Evolutionary conservation across 2,113 vertebrate genomes (phyloP).

Genomic region (Sclerurus mexicanus): DNA sequence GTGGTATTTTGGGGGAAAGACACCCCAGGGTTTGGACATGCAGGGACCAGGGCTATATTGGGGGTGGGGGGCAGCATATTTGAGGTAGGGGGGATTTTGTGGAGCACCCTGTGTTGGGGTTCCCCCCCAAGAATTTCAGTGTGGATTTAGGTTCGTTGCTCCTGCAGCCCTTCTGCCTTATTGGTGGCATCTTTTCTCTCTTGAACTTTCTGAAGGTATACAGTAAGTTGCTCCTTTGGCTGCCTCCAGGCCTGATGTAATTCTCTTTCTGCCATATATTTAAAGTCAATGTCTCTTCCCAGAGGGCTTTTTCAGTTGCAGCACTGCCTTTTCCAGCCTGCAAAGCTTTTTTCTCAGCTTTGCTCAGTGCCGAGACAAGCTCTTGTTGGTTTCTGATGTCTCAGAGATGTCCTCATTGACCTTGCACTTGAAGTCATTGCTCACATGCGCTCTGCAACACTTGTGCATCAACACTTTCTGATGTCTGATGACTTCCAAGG

Average conservation of each 20-base stretch:
- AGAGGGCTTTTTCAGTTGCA: background rate
- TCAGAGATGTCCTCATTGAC: background rate
- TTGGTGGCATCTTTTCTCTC: background rate
- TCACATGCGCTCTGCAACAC: background rate
- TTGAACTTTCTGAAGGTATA: background rate
- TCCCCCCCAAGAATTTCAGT: rapidly evolving
- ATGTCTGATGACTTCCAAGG: background rate
- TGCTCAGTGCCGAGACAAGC: background rate
- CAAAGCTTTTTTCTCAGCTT: background rate
- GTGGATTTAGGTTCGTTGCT: background rate
- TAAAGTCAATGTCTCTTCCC: background rate
- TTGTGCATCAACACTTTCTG: background rate
- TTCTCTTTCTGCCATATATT: background rate
- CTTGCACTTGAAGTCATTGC: background rate
- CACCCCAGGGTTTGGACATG: background rate
- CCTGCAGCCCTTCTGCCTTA: background rate
- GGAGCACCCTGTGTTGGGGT: no score
- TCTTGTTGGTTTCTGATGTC: background rate
- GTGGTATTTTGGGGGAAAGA: background rate
- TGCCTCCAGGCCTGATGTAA: background rate
- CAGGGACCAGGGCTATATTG: no score
- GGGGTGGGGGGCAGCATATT: background rate
- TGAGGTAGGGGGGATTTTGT: background rate
- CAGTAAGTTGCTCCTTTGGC: background rate
- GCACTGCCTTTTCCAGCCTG: background rate